Conservation (phyloP, 2,113 vertebrate species). For the Mixornis gularis region DNA sequence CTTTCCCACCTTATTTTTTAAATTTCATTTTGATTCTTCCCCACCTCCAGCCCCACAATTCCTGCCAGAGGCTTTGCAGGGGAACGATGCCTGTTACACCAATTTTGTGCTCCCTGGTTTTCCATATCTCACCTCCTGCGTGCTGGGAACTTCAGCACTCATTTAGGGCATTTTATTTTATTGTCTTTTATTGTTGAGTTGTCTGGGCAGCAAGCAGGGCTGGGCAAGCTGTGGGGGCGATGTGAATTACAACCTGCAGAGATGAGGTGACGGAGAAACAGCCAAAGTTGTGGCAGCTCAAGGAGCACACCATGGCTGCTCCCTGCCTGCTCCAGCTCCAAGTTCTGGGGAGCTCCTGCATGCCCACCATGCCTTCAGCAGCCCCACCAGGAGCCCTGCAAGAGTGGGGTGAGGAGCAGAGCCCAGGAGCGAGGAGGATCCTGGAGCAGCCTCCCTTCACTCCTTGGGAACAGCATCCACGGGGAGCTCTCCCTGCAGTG, state of each 20-base stretch:
- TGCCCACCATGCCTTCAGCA: fast-evolving
- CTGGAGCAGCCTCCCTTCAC: fast-evolving
- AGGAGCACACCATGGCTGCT: neutral
- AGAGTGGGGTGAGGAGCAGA: neutral
- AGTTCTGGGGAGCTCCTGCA: neutral
- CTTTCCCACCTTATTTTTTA: neutral
- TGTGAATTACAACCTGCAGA: neutral
- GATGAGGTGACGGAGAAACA: neutral
- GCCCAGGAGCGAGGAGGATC: neutral
- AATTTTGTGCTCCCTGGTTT: neutral
- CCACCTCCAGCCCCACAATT: neutral
- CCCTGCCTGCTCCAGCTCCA: neutral
- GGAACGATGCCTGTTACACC: fast-evolving
- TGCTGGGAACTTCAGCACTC: neutral
- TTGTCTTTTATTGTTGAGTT: fast-evolving
- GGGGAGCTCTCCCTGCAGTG: neutral
- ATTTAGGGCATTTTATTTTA: neutral
- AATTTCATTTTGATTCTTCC: neutral
- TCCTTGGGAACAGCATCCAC: neutral
- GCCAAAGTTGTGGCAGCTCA: neutral
- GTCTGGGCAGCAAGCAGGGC: neutral
- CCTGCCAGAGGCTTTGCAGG: neutral
- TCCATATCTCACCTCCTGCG: neutral
- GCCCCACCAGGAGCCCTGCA: neutral
- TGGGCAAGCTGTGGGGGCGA: neutral